phyloP scores from a whole-genome alignment of 2,113 vertebrate species.

The Herpailurus yagouaroundi region DNA sequence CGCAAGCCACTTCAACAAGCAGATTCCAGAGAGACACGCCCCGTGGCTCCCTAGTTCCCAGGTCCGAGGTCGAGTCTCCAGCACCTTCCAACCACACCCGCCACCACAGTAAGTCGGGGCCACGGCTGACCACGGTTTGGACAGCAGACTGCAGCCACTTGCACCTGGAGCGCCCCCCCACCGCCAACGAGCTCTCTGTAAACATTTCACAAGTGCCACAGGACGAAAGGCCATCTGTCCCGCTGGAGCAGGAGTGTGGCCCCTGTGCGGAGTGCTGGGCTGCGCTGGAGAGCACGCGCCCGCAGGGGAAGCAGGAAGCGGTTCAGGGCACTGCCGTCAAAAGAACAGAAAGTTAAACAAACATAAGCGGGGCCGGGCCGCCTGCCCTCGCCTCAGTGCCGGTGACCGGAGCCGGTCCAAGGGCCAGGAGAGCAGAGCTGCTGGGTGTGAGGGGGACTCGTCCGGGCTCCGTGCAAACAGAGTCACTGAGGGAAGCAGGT shows the following conservation, averaged over 20 bases:
- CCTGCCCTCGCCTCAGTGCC: not conserved
- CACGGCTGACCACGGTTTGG: not conserved
- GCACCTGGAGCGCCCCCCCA: too few relatives aligned
- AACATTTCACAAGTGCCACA: slow-evolving; percentile 28
- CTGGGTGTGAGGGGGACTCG: not conserved
- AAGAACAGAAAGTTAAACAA: slow-evolving; percentile 77
- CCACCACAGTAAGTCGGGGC: accelerated
- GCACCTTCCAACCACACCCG: not conserved
- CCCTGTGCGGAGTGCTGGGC: not conserved
- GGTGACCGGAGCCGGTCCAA: not conserved
- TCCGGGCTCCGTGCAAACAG: not conserved
- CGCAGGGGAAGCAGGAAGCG: slow-evolving; percentile 72
- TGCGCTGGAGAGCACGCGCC: slow-evolving; percentile 75
- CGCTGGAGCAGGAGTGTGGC: slow-evolving; percentile 47
- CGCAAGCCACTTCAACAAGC: slow-evolving; percentile 17
- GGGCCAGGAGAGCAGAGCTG: not conserved
- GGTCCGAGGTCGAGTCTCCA: slow-evolving; percentile 14
- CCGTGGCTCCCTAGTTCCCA: accelerated
- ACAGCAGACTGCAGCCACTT: accelerated
- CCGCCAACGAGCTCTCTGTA: accelerated
- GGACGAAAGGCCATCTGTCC: slow-evolving; percentile 76
- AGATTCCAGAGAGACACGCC: not conserved
- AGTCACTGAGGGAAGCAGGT: not conserved
- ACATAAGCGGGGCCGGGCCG: slow-evolving; percentile 42
- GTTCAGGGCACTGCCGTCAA: slow-evolving; percentile 71